phyloP scores from a whole-genome alignment of 1,140 invertebrate species.

The Bombus superbus region DNA sequence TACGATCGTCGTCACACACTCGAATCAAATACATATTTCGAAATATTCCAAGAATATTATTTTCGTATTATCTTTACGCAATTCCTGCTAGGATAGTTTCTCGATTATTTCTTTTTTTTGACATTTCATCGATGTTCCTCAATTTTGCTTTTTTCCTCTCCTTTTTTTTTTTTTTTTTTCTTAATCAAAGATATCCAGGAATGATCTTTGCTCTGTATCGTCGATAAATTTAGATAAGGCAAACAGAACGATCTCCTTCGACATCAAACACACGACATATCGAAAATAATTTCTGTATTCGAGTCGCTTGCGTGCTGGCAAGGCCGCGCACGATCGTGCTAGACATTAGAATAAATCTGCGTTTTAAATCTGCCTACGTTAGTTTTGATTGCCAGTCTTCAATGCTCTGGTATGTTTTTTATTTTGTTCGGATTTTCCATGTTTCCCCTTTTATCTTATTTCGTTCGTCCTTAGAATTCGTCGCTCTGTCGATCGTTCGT shows the following conservation, averaged over 20 bases:
- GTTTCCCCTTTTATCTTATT: constrained; percentile 11
- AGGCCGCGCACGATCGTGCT: constrained; percentile 45
- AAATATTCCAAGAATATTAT: background rate
- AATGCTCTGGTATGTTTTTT: constrained; percentile 62
- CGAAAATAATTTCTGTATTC: constrained; percentile 21
- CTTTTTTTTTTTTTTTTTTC: background rate
- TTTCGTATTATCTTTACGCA: background rate
- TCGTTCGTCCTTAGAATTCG: constrained; percentile 27
- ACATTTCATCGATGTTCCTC: background rate
- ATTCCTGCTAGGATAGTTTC: background rate
- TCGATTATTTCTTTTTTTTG: background rate
- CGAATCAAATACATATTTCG: background rate
- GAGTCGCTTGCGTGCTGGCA: background rate
- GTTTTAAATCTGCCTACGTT: constrained; percentile 62
- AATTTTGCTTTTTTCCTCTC: background rate
- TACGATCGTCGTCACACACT: constrained; percentile 30
- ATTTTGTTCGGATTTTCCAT: constrained; percentile 13
- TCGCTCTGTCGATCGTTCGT: constrained; percentile 24
- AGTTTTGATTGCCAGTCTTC: constrained; percentile 77
- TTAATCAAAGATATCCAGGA: background rate
- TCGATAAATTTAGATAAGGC: constrained; percentile 2
- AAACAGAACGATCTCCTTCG: background rate
- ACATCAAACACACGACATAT: background rate
- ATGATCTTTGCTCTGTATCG: too few relatives aligned
- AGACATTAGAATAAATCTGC: constrained; percentile 50